Evolutionary conservation across 2,113 vertebrate species (phyloP).

Genomic region (Corythaeola cristata): DNA sequence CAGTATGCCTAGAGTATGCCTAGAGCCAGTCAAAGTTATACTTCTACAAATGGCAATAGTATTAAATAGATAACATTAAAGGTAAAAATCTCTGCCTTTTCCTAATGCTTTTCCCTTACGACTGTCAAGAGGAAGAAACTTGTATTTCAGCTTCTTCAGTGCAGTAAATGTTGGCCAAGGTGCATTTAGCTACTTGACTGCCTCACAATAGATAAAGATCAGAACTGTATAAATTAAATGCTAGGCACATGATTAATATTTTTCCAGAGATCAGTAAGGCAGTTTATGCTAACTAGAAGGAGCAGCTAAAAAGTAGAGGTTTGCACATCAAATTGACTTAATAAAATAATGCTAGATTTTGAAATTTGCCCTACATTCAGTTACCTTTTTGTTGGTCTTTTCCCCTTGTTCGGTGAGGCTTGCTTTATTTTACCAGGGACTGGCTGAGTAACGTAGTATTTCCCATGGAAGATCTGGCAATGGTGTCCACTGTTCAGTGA

Average conservation of each 20-base stretch:
- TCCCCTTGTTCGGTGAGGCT: background rate
- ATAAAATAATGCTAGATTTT: background rate
- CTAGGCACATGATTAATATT: background rate
- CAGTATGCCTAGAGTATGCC: background rate
- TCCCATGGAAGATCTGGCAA: background rate
- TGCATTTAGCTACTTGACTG: background rate
- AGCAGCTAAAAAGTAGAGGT: background rate
- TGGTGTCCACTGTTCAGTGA: background rate
- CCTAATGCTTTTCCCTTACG: background rate
- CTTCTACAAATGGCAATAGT: background rate
- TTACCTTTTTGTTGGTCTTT: background rate
- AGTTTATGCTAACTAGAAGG: background rate
- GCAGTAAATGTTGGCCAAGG: background rate
- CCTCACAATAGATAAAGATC: background rate
- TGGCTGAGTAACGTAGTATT: background rate
- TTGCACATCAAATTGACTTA: background rate
- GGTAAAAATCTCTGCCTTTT: background rate
- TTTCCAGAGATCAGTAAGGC: background rate
- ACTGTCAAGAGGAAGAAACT: background rate
- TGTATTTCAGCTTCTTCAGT: background rate
- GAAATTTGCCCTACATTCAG: background rate
- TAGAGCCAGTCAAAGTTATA: background rate
- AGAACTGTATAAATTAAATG: background rate
- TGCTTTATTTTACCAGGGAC: background rate
- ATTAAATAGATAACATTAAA: background rate